Evolutionary conservation across 2,888 invertebrate species (phyloP).

Genomic region (Nymphalis c-album): DNA sequence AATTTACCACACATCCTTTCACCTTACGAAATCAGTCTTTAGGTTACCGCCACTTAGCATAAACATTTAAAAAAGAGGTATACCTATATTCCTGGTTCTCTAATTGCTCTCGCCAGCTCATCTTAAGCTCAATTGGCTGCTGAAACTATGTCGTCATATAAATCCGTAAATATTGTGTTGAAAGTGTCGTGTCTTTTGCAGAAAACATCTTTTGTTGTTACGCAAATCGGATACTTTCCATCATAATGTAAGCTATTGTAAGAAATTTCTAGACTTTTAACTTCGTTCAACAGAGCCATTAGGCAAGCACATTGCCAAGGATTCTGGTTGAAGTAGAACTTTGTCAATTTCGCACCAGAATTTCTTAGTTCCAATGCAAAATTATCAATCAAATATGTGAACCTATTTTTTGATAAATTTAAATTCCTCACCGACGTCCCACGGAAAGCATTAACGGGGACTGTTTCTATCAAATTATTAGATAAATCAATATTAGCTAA

Average conservation of each 20-base stretch:
- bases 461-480: slow-evolving; percentile 55
- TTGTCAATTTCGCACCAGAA: slow-evolving; percentile 55
- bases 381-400: slow-evolving; percentile 64
- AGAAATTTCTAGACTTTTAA: slow-evolving; percentile 53
- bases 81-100: too few relatives aligned
- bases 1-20: too few relatives aligned
- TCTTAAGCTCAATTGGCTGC: background rate
- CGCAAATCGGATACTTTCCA: slow-evolving; percentile 62
- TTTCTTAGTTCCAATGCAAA: slow-evolving; percentile 64
- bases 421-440: slow-evolving; percentile 58
- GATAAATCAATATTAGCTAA: slow-evolving; percentile 60
- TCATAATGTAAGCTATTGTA: slow-evolving; percentile 58
- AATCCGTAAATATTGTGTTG: slow-evolving; percentile 52
- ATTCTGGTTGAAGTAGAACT: slow-evolving; percentile 67
- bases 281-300: slow-evolving; percentile 58
- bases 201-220: slow-evolving; percentile 50
- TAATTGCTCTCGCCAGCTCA: too few relatives aligned
- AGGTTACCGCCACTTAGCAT: too few relatives aligned
- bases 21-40: too few relatives aligned
- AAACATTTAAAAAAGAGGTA: too few relatives aligned
- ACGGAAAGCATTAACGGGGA: slow-evolving; percentile 60
- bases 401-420: slow-evolving; percentile 61
- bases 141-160: slow-evolving; percentile 46
- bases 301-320: slow-evolving; percentile 73
- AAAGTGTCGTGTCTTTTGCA: slow-evolving; percentile 58